Conservation (phyloP, 2,888 invertebrate species). For the Trimorus sp. region DNA sequence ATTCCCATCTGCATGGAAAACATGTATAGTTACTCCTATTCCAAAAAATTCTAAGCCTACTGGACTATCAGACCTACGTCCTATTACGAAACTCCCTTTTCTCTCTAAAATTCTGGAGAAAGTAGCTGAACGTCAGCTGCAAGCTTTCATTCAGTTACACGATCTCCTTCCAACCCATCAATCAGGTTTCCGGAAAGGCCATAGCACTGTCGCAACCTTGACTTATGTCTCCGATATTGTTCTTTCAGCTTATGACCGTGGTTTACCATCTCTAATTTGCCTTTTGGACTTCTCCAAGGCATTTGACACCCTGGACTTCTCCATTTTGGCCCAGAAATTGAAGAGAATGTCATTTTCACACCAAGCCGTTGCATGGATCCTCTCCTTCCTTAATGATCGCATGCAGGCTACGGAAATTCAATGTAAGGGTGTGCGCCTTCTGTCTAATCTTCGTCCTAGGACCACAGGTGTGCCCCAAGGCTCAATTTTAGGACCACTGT, state of each 20-base stretch:
- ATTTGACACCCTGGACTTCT: background rate
- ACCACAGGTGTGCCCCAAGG: background rate
- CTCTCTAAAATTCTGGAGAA: background rate
- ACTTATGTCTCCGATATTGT: background rate
- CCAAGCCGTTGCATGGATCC: too few relatives aligned
- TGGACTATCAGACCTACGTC: too few relatives aligned
- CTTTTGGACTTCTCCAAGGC: conserved; percentile 4
- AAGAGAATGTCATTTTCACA: background rate
- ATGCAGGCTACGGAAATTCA: background rate
- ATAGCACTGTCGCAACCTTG: background rate
- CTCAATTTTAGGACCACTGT: background rate
- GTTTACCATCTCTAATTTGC: background rate
- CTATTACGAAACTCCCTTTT: too few relatives aligned
- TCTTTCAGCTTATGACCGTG: background rate
- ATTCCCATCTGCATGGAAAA: background rate
- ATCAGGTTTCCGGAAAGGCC: background rate
- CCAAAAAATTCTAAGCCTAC: background rate
- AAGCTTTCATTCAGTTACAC: background rate
- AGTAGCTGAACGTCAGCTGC: background rate
- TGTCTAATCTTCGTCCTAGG: too few relatives aligned
- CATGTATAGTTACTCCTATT: background rate
- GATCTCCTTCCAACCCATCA: background rate
- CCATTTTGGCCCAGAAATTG: background rate
- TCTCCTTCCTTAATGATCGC: background rate
- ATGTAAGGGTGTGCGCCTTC: too few relatives aligned